Evolutionary conservation across 64 coral and sea anemone species (phyloP), one percentile per base, ranked within the genome.

Genomic region (Stichodactyla helianthus): DNA sequence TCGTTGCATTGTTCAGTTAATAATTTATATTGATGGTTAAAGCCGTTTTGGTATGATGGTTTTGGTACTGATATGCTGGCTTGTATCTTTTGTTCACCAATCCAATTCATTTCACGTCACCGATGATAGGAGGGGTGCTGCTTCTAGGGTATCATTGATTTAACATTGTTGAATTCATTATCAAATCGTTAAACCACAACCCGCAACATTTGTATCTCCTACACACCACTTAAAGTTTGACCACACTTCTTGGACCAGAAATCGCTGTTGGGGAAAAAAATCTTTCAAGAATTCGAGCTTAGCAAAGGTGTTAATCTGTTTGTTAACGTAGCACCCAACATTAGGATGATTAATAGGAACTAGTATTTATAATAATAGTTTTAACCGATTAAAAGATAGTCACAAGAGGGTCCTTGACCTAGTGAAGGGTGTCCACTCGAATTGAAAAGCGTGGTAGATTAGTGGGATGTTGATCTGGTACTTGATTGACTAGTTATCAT

Each of bases 361-460:
- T 74, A 74, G 68, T 74, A 74, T 74, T 74, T 74, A 31, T 74
- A 74, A 74, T 31, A 74, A 74, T 74, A 74, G 68, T 74, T 74
- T 74, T 31, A 74, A 14, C 68, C 68, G 68, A 74, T 74, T 74
- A 74, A 28, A 74, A 74, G 68, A 81, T 81, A 81, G 78, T 81
- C 52, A 54, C 51, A 81, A 81, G 78, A 81, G 78, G 68, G 78
- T 81, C 50, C 78, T 81, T 81, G 78, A 81, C 78, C 78, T 20
- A 81, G 51, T 81, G 68, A 81, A 81, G 78, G 20, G 78, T 81
- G 35, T 81, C 78, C 78, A 81, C 78, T 81, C 78, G 50, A 81
- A 81, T 51, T 54, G 50, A 81, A 81, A 81, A 81, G 78, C 17
- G 51, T 81, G 35, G 25, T 52, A 51, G 78, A 81, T 81, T 81